Conservation (phyloP, 2,113 vertebrate genomes). For the Ceyx margarethae region DNA sequence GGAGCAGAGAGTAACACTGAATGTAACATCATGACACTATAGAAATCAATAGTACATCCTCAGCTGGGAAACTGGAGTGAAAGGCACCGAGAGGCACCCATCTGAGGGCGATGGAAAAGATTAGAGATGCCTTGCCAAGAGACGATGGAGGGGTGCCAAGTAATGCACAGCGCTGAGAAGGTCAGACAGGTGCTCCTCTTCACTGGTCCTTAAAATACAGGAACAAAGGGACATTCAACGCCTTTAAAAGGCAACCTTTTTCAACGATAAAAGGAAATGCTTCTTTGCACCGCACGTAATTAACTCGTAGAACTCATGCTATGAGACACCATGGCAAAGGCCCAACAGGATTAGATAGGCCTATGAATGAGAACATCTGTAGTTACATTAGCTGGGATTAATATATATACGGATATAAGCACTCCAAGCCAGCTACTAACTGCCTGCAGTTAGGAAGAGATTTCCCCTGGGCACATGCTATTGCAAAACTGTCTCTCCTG, state of each 20-base stretch:
- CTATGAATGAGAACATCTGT: conserved; percentile 71
- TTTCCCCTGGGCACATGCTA: not conserved
- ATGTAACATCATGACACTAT: not conserved
- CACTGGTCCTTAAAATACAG: conserved; percentile 7
- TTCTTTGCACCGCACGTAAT: conserved; percentile 41
- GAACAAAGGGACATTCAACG: conserved; percentile 49
- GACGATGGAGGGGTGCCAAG: conserved; percentile 57
- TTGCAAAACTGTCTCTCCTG: not conserved
- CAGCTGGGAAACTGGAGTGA: conserved; percentile 39
- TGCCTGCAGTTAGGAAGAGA: conserved; percentile 27
- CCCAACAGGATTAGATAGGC: conserved; percentile 68
- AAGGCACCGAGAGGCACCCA: conserved; percentile 45
- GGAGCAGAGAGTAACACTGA: conserved; percentile 8
- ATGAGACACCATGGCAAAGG: conserved; percentile 60
- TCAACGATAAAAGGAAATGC: conserved; percentile 9
- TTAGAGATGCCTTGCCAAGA: conserved; percentile 17
- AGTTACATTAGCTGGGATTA: conserved; percentile 68
- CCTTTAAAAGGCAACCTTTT: conserved; percentile 41
- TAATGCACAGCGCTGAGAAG: not conserved
- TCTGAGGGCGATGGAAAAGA: conserved; percentile 10
- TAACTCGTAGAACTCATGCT: conserved; percentile 63
- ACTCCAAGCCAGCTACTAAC: conserved; percentile 46
- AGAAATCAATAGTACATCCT: conserved; percentile 41
- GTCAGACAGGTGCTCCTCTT: conserved; percentile 67
- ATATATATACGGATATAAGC: conserved; percentile 64